Evolutionary conservation across 1,140 invertebrate genomes (phyloP).

Genomic region (Drosophila pallidifrons): DNA sequence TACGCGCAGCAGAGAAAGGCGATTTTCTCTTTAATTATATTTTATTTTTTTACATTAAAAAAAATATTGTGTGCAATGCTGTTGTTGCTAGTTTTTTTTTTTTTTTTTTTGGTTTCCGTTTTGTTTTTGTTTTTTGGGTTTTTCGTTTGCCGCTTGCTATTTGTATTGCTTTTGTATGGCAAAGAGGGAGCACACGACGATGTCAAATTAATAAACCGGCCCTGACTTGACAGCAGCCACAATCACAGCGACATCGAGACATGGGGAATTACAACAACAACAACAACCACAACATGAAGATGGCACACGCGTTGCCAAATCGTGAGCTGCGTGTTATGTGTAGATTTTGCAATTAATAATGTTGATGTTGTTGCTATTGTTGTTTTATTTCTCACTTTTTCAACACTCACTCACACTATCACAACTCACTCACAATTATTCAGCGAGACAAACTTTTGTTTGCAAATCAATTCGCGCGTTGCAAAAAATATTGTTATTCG

Average conservation of each 20-base stretch:
- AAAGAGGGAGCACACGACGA: conserved; percentile 49
- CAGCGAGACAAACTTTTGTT: conserved; percentile 50
- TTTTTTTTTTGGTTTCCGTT: conserved; percentile 46
- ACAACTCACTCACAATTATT: conserved; percentile 37
- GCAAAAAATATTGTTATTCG: conserved; percentile 59
- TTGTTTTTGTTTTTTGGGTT: conserved; percentile 63
- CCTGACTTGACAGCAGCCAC: conserved; percentile 54
- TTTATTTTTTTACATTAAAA: conserved; percentile 79
- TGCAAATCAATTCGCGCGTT: conserved; percentile 73
- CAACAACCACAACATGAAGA: conserved; percentile 7
- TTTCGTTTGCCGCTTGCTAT: conserved; percentile 29
- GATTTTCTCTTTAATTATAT: conserved; percentile 83
- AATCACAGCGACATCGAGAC: conserved; percentile 22
- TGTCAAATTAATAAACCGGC: conserved; percentile 82
- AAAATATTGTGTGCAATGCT: conserved; percentile 63
- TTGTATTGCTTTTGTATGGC: conserved; percentile 42
- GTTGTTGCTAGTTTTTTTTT: conserved; percentile 50
- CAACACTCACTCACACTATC: conserved; percentile 37
- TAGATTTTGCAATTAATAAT: conserved; percentile 60
- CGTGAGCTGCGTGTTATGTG: conserved; percentile 41
- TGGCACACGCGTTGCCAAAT: conserved; percentile 34
- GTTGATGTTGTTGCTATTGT: conserved; percentile 16
- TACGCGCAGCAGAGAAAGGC: conserved; percentile 78
- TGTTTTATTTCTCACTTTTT: conserved; percentile 42
- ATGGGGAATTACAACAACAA: conserved; percentile 26